Percentiles rank a stretch among this genome's conserved stretches.
These are phyloP conservation scores for Drosophila anomalata DNA, from an alignment of 2,888 invertebrate genomes.

Conservation along the genomic window DNA sequence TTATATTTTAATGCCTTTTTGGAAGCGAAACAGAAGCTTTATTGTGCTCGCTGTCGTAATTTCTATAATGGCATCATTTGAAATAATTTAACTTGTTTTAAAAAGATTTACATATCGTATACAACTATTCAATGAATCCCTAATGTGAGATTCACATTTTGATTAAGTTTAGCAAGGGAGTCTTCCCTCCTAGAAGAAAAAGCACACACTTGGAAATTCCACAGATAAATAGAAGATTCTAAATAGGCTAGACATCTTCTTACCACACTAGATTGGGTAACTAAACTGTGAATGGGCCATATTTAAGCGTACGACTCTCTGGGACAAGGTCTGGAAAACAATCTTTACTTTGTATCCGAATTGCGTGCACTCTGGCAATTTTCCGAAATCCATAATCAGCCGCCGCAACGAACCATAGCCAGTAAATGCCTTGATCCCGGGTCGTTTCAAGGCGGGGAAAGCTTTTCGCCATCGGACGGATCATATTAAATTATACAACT, in stretches of 20 bases:
- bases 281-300: slow-evolving; percentile 20
- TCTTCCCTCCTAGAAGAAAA: no score
- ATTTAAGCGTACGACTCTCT: background rate
- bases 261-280: slow-evolving; percentile 30
- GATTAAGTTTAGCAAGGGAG: background rate
- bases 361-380: slow-evolving; percentile 65
- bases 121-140: background rate
- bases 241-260: background rate
- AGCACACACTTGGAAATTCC: no score
- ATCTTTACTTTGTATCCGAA: slow-evolving; percentile 17
- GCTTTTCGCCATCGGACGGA: slow-evolving; percentile 31
- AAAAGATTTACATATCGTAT: background rate
- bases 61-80: background rate
- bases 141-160: background rate
- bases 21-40: background rate
- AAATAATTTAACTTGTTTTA: background rate
- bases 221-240: background rate
- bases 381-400: slow-evolving; percentile 43
- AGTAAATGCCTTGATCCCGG: slow-evolving; percentile 6
- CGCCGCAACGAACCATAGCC: slow-evolving; percentile 65
- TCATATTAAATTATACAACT: slow-evolving; percentile 41
- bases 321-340: slow-evolving; percentile 7
- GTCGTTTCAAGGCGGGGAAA: slow-evolving; percentile 14
- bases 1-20: background rate
- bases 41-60: background rate